phyloP scores from a whole-genome alignment of 2,888 invertebrate species.

The Meghimatium bilineatum region DNA sequence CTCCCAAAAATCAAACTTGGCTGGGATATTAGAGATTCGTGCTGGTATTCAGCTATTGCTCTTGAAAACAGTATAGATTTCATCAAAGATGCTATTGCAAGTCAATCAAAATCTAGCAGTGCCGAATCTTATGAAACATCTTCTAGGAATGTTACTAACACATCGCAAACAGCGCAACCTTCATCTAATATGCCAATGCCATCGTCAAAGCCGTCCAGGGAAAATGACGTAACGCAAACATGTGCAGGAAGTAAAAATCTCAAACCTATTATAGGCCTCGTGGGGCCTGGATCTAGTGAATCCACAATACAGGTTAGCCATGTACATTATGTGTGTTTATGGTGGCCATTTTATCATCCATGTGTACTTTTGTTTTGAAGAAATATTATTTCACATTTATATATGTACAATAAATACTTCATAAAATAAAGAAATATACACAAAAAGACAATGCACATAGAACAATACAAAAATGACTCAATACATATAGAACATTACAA shows the following conservation, averaged over 20 bases:
- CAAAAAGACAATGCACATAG: no score
- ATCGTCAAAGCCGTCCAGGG: neutral
- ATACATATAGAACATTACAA: no score
- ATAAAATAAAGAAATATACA: no score
- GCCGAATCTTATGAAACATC: neutral
- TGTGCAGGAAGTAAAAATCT: conserved; percentile 28
- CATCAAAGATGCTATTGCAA: conserved; percentile 82
- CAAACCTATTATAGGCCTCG: conserved; percentile 82
- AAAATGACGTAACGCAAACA: neutral
- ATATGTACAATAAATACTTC: no score
- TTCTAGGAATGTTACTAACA: neutral
- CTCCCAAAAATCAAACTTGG: conserved; percentile 82
- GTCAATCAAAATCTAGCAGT: conserved; percentile 51
- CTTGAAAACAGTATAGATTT: conserved; percentile 87
- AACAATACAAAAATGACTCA: no score
- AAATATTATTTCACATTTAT: no score
- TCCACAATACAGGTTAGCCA: conserved; percentile 80
- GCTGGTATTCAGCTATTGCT: conserved; percentile 89
- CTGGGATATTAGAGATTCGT: conserved; percentile 87
- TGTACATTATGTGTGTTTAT: neutral
- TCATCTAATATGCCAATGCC: neutral
- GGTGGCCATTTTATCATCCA: no score
- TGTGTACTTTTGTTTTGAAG: no score
- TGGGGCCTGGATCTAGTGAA: conserved; percentile 86
- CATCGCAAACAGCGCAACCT: neutral